Base-by-base conservation (phyloP, 2,797 vertebrate species). In the Acrossocheilus fasciatus region DNA sequence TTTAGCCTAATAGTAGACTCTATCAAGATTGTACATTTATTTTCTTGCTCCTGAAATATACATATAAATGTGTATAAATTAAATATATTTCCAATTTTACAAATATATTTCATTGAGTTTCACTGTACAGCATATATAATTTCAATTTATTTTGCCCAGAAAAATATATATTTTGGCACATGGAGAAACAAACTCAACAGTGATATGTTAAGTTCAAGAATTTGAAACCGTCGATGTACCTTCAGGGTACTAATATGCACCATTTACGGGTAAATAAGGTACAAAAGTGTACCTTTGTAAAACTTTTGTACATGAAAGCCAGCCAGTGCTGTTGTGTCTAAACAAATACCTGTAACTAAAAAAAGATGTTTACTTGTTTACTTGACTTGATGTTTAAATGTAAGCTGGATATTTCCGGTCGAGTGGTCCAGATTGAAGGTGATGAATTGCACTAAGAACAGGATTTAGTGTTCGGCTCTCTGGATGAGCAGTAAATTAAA, bases 401-500 rank as follows among this genome's bases (percentile, higher is more conserved):
- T 62, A 59, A 78, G 7, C 36, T 78, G 76, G 54, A 78, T 62
- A 26, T 54, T n/a, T 57, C 23, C 3, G 1, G 23, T 54, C 4
- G 23, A 82, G 47, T 26, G 23, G 14, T 57, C 50, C 66, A 82
- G 34, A 70, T 41, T 52, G 64, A 36, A 39, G 47, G 47, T 70
- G 66, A 54, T 70, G 47, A 54, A 41, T 26, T 54, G 14, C 47
- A 17, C 47, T 5, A 68, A 34, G 30, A 72, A 72, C 66, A 72
- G 66, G 66, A 70, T 82, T 82, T 57, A 72, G 47, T 70, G 80
- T 52, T 36, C n/a, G 3, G 10, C 69, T 59, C 17, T 57, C 14
- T 82, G 81, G 81, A 45, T 59, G 23, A 41, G 47, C 66, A 41
- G 66, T 82, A 26, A 70, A 82, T 83, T 72, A 73, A 73, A 82